These are phyloP conservation scores for Parazoanthus atlanticus DNA, from an alignment of 92 coral and sea anemone genomes.

Conservation along the genomic window DNA sequence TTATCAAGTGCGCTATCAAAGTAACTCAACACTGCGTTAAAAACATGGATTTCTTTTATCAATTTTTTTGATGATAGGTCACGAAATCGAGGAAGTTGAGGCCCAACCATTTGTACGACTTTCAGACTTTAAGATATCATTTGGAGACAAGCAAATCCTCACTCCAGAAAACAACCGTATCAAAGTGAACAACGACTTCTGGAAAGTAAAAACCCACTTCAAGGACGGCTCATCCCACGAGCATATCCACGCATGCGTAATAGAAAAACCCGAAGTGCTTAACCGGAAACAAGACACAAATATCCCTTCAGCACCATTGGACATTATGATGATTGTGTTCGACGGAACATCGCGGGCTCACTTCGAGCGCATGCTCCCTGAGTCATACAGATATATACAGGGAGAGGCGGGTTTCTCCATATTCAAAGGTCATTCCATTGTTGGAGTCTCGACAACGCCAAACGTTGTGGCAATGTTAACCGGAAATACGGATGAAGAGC, in stretches of 20 bases:
- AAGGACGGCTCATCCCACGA: constrained; percentile 37
- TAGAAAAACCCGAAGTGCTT: constrained; percentile 65
- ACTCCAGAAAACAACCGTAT: constrained; percentile 1
- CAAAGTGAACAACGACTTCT: constrained; percentile 51
- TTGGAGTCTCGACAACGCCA: constrained; percentile 75
- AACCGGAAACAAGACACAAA: constrained; percentile 49
- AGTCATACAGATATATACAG: constrained; percentile 55
- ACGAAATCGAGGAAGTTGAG: not conserved
- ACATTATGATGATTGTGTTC: constrained; percentile 62
- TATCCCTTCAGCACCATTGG: constrained; percentile 49
- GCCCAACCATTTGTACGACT: constrained; percentile 15
- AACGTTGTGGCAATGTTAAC: constrained; percentile 69
- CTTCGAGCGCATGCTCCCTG: constrained; percentile 74
- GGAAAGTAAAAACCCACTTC: constrained; percentile 42
- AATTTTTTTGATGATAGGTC: not conserved
- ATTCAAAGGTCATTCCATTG: constrained; percentile 67
- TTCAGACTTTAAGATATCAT: constrained; percentile 2
- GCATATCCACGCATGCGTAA: constrained; percentile 69
- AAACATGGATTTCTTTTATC: not conserved
- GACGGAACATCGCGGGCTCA: constrained; percentile 83
- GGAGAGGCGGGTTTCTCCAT: constrained; percentile 54
- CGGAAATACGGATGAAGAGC: constrained; percentile 52
- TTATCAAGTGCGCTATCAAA: no score
- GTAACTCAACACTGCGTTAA: no score
- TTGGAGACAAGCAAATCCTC: constrained; percentile 14